These are phyloP conservation scores for Amblyopsis rosae DNA, from an alignment of 2,113 vertebrate species.

Conservation along the genomic window DNA sequence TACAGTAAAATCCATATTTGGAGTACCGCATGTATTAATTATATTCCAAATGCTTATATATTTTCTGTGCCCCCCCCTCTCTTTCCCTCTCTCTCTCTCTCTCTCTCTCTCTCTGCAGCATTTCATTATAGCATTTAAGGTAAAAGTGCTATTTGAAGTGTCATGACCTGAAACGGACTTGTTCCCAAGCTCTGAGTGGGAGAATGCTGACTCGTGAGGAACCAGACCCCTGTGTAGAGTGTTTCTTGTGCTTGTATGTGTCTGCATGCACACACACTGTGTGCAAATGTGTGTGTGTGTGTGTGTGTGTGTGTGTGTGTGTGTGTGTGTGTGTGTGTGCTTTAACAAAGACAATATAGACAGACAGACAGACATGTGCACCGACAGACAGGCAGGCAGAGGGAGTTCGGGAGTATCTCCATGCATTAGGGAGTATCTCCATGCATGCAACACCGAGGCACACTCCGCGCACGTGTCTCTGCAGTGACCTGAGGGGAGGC, in stretches of 20 bases:
- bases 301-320: constrained; percentile 8
- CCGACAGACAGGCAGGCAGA: not conserved
- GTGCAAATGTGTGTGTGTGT: not conserved
- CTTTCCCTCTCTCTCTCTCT: too few species aligned
- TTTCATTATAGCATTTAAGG: constrained; percentile 39
- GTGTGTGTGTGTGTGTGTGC: not conserved
- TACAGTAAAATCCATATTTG: too few species aligned
- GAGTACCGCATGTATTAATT: not conserved
- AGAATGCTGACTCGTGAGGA: constrained; percentile 64
- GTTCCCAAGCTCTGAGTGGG: constrained; percentile 44
- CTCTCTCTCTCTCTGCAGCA: constrained; percentile 37
- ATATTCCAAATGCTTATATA: not conserved
- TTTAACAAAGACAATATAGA: constrained; percentile 19
- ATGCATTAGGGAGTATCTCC: not conserved
- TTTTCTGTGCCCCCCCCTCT: not conserved
- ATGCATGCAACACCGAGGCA: not conserved
- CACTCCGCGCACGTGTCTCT: constrained; percentile 6
- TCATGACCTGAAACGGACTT: constrained; percentile 57
- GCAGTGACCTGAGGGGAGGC: constrained; percentile 35
- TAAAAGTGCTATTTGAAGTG: constrained; percentile 55
- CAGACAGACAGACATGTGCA: not conserved
- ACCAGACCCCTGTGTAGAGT: constrained; percentile 25
- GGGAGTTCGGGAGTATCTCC: not conserved
- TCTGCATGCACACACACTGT: not conserved
- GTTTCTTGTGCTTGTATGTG: constrained; percentile 14